Base-by-base conservation (phyloP, 2,888 invertebrate species). In the Drosophila formosana region DNA sequence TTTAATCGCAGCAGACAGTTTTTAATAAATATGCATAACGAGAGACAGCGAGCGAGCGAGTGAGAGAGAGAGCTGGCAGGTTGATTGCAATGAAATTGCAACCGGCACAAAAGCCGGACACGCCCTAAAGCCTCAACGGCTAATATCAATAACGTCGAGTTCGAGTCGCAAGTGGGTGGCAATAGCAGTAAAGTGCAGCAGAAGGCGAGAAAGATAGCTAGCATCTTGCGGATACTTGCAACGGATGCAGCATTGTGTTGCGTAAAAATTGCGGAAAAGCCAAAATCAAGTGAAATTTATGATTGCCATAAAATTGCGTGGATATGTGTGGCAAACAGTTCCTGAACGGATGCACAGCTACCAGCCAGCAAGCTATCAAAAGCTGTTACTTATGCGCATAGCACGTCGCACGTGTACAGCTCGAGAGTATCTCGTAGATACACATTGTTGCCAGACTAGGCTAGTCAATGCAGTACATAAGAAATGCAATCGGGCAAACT, bases 21-120 rank as follows among this genome's bases (percentile, higher is more conserved):
- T 86, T 87, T 82, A 87, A 85, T 86, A 86, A 86, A 86, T 86
- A 86, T 86, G 88, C 88, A 86, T 87, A 85, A 80, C 80, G 76
- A 4, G 23, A 49, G 47, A 23, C 8, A 28, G 9, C 5, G 13
- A 18, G 28, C 3, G 9, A 30, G 37, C 4, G 3, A 25, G 11
- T 4, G 32, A 3, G 28, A 23, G n/a, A 9, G 28, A 30, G 39
- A 56, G 51, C n/a, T 18, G 32, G 39, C 37, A 46, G 32, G 37
- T 28, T 50, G 53, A 67, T 67, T 58, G 58, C 67, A 68, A 64
- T 58, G 58, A 30, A 64, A 64, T 57, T 66, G 61, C 55, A 63
- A 61, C 34, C 53, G 68, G 43, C 58, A 37, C 39, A 26, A 26
- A 18, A 66, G 28, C 64, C 62, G 75, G 64, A 53, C 53, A 56